phyloP scores from a whole-genome alignment of 2,113 vertebrate species.

The Gobiocypris rarus region DNA sequence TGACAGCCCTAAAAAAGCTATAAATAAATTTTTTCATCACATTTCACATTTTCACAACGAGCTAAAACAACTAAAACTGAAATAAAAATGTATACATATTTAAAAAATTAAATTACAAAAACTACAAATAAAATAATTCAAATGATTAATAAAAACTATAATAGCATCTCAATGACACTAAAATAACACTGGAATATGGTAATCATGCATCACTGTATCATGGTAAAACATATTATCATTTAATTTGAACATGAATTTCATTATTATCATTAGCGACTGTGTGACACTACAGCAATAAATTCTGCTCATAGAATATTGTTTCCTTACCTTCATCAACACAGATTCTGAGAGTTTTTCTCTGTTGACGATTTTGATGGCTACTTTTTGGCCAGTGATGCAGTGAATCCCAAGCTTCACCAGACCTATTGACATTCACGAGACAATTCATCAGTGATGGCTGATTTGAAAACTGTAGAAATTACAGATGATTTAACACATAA shows the following conservation, averaged over 20 bases:
- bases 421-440: conserved; percentile 69
- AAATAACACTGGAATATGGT: too few species aligned
- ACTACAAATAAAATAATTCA: too few species aligned
- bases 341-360: conserved; percentile 92
- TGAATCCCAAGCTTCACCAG: conserved; percentile 91
- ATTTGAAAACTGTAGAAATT: neutral
- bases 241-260: neutral
- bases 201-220: neutral
- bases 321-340: conserved; percentile 88
- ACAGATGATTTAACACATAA: neutral
- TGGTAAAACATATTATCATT: neutral
- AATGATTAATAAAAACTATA: too few species aligned
- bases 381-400: conserved; percentile 92
- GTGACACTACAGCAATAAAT: neutral
- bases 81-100: too few species aligned
- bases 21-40: too few species aligned
- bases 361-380: conserved; percentile 95
- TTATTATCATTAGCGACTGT: neutral
- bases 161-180: too few species aligned
- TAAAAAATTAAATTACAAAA: too few species aligned
- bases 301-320: too few species aligned
- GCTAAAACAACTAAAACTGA: too few species aligned
- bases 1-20: too few species aligned
- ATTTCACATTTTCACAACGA: too few species aligned
- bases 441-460: neutral